Evolutionary conservation across 1,140 invertebrate genomes (phyloP).

Genomic region (Cyclina sinensis): DNA sequence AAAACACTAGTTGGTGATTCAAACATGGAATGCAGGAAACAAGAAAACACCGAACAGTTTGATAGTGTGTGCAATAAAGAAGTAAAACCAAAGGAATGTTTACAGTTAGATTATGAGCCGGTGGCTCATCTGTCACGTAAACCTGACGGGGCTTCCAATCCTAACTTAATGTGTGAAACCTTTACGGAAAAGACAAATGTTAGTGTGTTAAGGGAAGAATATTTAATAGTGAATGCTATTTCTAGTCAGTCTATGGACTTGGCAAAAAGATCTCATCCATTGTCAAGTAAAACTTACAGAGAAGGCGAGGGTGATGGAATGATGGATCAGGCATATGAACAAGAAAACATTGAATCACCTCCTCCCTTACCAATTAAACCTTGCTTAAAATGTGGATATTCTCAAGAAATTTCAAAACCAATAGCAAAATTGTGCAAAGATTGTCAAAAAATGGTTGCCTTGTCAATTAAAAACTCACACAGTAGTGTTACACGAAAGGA

Average conservation of each 20-base stretch:
- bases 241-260: slow-evolving; percentile 72
- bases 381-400: slow-evolving; percentile 69
- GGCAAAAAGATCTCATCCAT: slow-evolving; percentile 33
- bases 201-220: slow-evolving; percentile 70
- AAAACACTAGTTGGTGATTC: slow-evolving; percentile 72
- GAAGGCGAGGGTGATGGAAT: slow-evolving; percentile 43
- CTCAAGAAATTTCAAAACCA: slow-evolving; percentile 66
- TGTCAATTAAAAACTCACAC: slow-evolving; percentile 65
- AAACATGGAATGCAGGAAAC: background rate
- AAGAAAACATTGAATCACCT: slow-evolving; percentile 30
- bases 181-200: slow-evolving; percentile 68
- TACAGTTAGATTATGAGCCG: slow-evolving; percentile 53
- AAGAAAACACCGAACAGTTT: slow-evolving; percentile 26
- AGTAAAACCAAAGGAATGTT: background rate
- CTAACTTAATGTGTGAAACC: slow-evolving; percentile 89
- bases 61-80: slow-evolving; percentile 48
- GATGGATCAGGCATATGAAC: background rate
- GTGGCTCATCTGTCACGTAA: slow-evolving; percentile 86
- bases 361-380: slow-evolving; percentile 74
- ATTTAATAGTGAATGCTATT: slow-evolving; percentile 70
- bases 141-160: slow-evolving; percentile 97
- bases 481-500: slow-evolving; percentile 63
- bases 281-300: slow-evolving; percentile 21
- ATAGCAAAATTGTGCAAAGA: slow-evolving; percentile 71
- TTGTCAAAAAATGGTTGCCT: slow-evolving; percentile 68